A percentile compares a stretch with the other conserved stretches of the same genome.
Conservation (phyloP, 23 tunicate species). For the Trididemnum miniatum region DNA sequence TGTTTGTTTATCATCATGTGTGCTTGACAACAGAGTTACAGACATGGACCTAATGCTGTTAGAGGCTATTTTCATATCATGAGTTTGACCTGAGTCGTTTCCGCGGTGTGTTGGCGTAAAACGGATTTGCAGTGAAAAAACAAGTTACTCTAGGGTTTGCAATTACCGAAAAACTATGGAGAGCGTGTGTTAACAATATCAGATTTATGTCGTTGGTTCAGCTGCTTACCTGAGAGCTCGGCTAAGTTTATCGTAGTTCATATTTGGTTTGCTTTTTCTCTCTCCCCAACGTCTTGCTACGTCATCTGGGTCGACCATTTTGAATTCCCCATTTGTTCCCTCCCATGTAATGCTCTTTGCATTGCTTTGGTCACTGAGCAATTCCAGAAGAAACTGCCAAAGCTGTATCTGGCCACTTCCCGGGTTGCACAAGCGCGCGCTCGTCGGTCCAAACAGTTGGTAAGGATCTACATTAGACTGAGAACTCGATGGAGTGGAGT, state of each 20-base stretch:
- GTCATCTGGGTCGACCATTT: conserved; percentile 98
- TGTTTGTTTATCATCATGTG: no score
- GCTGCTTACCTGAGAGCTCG: conserved; percentile 82
- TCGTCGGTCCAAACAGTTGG: conserved; percentile 71
- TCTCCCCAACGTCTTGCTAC: conserved; percentile 98
- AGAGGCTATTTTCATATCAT: no score
- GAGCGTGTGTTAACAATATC: no score
- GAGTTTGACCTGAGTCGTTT: no score
- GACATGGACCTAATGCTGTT: no score
- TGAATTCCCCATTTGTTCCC: conserved; percentile 93
- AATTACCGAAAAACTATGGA: no score
- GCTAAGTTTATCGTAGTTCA: conserved; percentile 96
- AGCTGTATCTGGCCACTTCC: conserved; percentile 94
- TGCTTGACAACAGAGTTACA: no score
- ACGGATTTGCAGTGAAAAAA: no score
- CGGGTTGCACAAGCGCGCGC: conserved; percentile 87
- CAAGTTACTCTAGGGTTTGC: no score
- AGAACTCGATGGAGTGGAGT: background rate
- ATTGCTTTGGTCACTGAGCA: conserved; percentile 74
- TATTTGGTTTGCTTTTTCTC: conserved; percentile 95
- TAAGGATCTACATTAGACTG: conserved; percentile 70
- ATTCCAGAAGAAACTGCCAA: conserved; percentile 89
- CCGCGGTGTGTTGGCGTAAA: no score
- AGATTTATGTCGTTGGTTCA: no score
- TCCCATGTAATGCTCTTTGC: conserved; percentile 90